Evolutionary conservation across 2,888 invertebrate genomes (phyloP).

Genomic region (Sericinus montela): DNA sequence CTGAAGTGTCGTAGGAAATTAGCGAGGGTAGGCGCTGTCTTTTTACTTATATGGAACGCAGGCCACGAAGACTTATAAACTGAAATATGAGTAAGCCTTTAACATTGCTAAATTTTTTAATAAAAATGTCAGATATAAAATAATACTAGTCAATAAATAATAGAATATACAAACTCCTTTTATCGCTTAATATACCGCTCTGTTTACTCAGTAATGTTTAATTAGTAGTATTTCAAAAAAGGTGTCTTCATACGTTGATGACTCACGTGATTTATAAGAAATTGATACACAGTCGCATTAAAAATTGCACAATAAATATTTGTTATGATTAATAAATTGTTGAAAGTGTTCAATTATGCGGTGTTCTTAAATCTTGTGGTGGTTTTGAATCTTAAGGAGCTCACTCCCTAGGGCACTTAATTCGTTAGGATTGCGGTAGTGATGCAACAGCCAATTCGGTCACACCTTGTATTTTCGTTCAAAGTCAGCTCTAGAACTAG

Average conservation of each 20-base stretch:
- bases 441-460: conserved; percentile 57
- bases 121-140: too few relatives aligned
- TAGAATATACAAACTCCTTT: background rate
- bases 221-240: conserved; percentile 3
- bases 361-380: background rate
- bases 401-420: conserved; percentile 22
- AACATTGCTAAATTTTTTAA: too few relatives aligned
- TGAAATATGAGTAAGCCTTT: too few relatives aligned
- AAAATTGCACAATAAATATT: conserved; percentile 4
- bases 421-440: conserved; percentile 44
- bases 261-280: conserved; percentile 11
- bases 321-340: too few relatives aligned
- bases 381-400: conserved; percentile 2
- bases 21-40: too few relatives aligned
- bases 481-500: conserved; percentile 28
- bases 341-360: too few relatives aligned
- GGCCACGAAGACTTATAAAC: too few relatives aligned
- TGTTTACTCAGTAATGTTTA: conserved; percentile 9
- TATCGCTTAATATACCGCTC: background rate
- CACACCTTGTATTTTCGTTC: conserved; percentile 48
- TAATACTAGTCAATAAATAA: background rate
- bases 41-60: too few relatives aligned
- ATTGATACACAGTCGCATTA: background rate
- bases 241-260: conserved; percentile 5
- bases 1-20: too few relatives aligned